A percentile compares a stretch with the other conserved stretches of the same genome.
Conservation (phyloP, 2,888 invertebrate genomes). For the Acanthosepion lycidas region DNA sequence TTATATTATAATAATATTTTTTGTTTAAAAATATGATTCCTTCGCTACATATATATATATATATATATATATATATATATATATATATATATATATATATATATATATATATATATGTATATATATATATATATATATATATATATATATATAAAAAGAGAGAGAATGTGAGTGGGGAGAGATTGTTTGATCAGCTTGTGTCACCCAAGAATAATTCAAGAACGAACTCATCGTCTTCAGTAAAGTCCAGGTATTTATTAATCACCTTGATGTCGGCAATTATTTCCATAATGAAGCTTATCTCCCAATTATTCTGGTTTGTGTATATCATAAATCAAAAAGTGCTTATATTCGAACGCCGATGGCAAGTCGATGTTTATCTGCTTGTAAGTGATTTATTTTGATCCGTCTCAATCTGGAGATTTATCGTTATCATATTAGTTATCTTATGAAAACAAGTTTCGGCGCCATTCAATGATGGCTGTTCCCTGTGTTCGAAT, state of each 20-base stretch:
- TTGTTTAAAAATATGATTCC: too few species aligned
- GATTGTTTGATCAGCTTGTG: not conserved
- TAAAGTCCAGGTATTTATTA: not conserved
- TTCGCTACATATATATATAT: too few species aligned
- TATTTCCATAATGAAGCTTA: not conserved
- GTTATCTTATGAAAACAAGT: not conserved
- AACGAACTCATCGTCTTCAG: not conserved
- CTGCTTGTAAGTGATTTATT: slow-evolving; percentile 33
- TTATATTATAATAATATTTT: too few species aligned
- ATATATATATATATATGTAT: too few species aligned
- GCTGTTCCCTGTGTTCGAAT: not conserved
- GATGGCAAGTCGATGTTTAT: not conserved
- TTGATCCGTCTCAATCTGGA: not conserved
- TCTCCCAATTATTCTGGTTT: not conserved
- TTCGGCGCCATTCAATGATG: not conserved
- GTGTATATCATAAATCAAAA: slow-evolving; percentile 16
- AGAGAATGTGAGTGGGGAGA: too few species aligned
- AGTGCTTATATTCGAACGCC: not conserved
- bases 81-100: too few species aligned
- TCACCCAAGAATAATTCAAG: not conserved
- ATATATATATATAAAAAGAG: too few species aligned
- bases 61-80: too few species aligned
- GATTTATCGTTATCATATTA: not conserved
- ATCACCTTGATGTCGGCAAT: not conserved
- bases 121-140: too few species aligned